Percentiles rank a stretch among this genome's conserved stretches.
These are phyloP conservation scores for Drosophila picticornis DNA, from an alignment of 2,888 invertebrate genomes.

Conservation along the genomic window DNA sequence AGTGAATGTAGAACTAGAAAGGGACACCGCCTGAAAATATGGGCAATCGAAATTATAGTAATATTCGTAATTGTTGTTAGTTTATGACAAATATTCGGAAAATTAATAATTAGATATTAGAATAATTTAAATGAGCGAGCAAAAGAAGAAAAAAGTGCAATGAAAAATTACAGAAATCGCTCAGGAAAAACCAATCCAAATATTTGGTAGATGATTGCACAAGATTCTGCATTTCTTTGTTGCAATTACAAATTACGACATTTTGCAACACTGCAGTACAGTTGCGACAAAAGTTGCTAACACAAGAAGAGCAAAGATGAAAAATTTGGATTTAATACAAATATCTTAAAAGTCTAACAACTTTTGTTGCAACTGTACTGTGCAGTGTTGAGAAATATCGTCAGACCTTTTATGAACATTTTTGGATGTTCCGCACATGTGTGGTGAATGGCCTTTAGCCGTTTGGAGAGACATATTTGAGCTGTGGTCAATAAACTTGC, in stretches of 20 bases:
- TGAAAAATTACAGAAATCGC: not conserved
- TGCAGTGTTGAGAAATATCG: constrained; percentile 22
- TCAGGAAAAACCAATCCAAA: fast-evolving
- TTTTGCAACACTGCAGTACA: not conserved
- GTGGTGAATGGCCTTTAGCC: constrained; percentile 45
- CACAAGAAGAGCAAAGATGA: not conserved
- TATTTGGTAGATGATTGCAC: not conserved
- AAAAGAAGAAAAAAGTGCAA: not conserved
- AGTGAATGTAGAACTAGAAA: not conserved
- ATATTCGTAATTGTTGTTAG: not conserved
- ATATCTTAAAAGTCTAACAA: not conserved
- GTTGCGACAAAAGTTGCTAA: not conserved
- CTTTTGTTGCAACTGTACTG: constrained; percentile 38
- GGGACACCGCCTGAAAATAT: not conserved
- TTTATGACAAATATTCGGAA: not conserved
- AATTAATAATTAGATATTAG: not conserved
- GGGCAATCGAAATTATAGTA: constrained; percentile 9
- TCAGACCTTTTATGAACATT: not conserved
- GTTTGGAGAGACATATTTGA: constrained; percentile 6
- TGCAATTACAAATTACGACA: not conserved
- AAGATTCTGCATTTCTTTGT: not conserved
- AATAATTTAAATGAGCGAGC: not conserved
- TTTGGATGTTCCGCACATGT: constrained; percentile 4
- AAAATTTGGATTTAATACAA: not conserved
- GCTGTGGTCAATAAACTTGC: constrained; percentile 77